Evolutionary conservation across 2,797 vertebrate genomes (phyloP).

Genomic region (Petrocephalus sullivani): DNA sequence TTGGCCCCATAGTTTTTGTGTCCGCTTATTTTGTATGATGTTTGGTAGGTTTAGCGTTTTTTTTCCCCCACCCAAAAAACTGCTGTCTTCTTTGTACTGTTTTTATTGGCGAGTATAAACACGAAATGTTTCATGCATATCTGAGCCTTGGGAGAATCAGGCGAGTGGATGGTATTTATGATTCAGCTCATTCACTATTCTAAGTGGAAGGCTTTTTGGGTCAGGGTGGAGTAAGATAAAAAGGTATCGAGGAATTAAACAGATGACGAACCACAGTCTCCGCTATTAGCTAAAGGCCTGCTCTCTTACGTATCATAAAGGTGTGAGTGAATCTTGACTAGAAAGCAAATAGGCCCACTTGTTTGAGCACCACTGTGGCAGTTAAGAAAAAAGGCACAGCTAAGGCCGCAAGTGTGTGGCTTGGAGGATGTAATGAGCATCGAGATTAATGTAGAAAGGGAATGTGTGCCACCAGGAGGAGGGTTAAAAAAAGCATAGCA

Average conservation of each 20-base stretch:
- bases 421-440: background rate
- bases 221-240: conserved; percentile 45
- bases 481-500: background rate
- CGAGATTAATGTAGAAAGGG: background rate
- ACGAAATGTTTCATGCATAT: background rate
- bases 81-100: background rate
- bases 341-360: background rate
- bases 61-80: background rate
- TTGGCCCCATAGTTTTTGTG: background rate
- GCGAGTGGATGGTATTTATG: background rate
- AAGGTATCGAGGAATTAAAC: conserved; percentile 27
- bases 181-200: conserved; percentile 39
- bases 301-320: background rate
- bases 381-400: background rate
- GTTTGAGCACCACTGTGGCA: background rate
- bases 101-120: background rate
- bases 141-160: background rate
- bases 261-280: background rate
- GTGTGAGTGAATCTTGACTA: background rate
- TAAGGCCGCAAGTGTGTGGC: background rate
- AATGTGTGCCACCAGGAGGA: background rate
- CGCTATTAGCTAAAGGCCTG: background rate
- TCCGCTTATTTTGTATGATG: background rate
- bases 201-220: conserved; percentile 56
- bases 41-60: background rate